Base-by-base conservation (phyloP, 2,888 invertebrate species). In the Lamproptera curius region DNA sequence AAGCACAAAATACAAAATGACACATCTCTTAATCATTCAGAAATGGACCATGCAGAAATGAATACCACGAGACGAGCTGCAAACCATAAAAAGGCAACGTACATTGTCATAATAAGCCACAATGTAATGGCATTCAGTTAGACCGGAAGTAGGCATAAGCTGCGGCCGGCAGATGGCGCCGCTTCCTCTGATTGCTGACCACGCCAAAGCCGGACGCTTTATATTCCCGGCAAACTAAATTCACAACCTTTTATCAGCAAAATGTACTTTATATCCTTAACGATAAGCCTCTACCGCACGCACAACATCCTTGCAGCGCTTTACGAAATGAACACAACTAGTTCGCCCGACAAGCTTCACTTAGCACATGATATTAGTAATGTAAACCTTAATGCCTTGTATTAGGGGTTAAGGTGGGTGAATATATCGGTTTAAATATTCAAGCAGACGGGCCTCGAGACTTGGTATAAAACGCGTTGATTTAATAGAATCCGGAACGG, bases 101-200 rank as follows among this genome's bases (percentile, higher is more conserved):
- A 57, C 53, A 49, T 36, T 62, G 62, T 62, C 68, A 71, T 77
- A 78, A 78, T 78, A 74, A 73, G 72, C 68, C 64, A 63, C 71
- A 74, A 79, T 72, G 80, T 61, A 55, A 72, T 68, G 57, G 72
- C 70, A 68, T 79, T 81, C 73, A 79, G 78, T 80, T 53, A 45
- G 66, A 65, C 73, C 76, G 79, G 74, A 82, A 76, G 73, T 74
- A 68, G 63, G 65, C 61, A 73, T 69, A 72, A 69, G 71, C 67
- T 67, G 67, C 71, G 67, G 56, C 58, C 74, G 65, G 63, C 84
- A 84, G 81, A 81, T 84, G 84, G 74, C 79, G 73, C 67, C 59
- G 65, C 66, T 70, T 83, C 76, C 81, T 84, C 81, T 84, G 82
- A 82, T 83, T 83, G 76, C 76, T 78, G 78, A 81, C 79, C 82